A percentile compares a stretch with the other conserved stretches of the same genome.
phyloP scores from a whole-genome alignment of 1,140 invertebrate genomes.

The Ceratosolen fusciceps region DNA sequence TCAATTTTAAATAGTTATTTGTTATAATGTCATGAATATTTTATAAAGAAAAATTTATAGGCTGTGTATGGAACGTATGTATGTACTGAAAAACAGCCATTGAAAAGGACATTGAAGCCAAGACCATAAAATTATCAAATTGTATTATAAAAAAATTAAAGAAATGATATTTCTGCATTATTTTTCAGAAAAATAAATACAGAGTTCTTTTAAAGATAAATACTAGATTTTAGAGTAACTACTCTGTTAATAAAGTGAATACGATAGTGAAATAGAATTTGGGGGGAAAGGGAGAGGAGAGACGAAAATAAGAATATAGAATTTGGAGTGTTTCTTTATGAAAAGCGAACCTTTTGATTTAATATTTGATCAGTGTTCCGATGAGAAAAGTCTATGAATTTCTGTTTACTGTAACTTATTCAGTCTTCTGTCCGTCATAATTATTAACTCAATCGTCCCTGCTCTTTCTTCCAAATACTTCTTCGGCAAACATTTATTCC shows the following conservation, averaged over 20 bases:
- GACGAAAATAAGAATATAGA: conserved; percentile 41
- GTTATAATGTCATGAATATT: no score
- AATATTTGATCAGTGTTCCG: conserved; percentile 59
- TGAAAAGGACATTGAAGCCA: no score
- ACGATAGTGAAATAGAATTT: neutral
- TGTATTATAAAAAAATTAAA: no score
- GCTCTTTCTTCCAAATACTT: neutral
- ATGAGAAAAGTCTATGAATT: conserved; percentile 69
- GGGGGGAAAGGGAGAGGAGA: neutral
- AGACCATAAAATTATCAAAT: no score
- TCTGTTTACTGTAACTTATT: conserved; percentile 64
- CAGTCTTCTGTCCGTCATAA: conserved; percentile 60
- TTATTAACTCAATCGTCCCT: conserved; percentile 60
- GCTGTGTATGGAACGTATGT: no score
- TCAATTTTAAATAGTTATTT: no score
- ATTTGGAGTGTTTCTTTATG: conserved; percentile 52
- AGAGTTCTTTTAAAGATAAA: no score
- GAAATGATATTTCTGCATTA: no score
- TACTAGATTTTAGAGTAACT: no score
- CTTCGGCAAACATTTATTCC: conserved; percentile 22
- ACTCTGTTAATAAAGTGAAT: neutral
- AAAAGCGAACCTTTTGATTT: conserved; percentile 58
- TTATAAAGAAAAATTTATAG: neutral
- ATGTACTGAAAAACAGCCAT: no score
- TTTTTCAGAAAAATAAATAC: no score